Base-by-base conservation (phyloP, 2,113 vertebrate species). In the Dasypus novemcinctus region DNA sequence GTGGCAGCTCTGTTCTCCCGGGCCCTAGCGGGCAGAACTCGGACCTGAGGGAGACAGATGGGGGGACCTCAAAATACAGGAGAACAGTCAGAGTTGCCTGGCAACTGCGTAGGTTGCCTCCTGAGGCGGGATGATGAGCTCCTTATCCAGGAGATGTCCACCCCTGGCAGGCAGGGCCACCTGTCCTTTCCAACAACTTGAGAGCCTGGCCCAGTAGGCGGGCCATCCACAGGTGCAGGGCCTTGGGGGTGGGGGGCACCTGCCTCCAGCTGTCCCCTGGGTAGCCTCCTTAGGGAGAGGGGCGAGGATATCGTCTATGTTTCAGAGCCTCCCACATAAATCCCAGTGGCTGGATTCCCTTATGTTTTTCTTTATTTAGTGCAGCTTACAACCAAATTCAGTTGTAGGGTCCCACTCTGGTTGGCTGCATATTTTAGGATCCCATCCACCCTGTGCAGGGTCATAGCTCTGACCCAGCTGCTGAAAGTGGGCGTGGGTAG, bases 281-380 rank as follows among this genome's bases (percentile, higher is more conserved):
- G 76, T 38, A 81, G 57, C 83, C 95, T 96, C 93, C 91, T 96
- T 94, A 96, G 90, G 76, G 95, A 96, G 93, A 95, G 96, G 82
- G 97, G 92, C 23, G 96, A 96, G 97, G 95, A 94, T 38, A 96
- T 97, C 96, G 97, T 87, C 91, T 91, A 89, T 95, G 83, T 54
- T 96, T 84, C 92, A 92, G 92, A 97, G 95, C 87, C 91, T 91
- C 94, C 92, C 82, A 21, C 43, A 95, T 66, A n/a, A 43, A 90
- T 54, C 93, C 80, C 96, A 89, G 95, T 96, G 97, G 96, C 98
- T 91, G 96, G 94, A 76, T 96, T 96, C 96, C 94, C 90, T 93
- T 78, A 74, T 72, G 23, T 80, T 64, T 93, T 64, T 85, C 59
- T 75, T 87, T 64, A 59, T 33, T 49, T 84, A 95, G 95, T 81